These are phyloP conservation scores for Leptatherina wallacei DNA, from an alignment of 2,797 vertebrate species.

Conservation along the genomic window DNA sequence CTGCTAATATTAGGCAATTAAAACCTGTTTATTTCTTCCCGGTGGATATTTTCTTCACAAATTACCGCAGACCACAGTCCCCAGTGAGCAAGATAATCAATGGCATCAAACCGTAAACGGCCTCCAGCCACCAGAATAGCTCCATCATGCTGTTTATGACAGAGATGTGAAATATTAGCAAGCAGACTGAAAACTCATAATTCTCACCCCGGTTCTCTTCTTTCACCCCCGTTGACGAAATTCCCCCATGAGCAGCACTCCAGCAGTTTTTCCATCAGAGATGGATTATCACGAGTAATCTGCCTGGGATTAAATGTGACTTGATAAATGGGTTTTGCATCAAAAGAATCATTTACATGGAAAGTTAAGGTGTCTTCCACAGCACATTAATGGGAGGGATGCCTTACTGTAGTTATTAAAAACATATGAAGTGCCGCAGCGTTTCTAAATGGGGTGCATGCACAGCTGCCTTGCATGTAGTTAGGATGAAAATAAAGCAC, in stretches of 20 bases:
- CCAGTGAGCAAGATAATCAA: constrained; percentile 64
- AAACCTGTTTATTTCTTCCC: constrained; percentile 58
- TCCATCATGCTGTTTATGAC: constrained; percentile 58
- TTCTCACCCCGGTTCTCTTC: constrained; percentile 29
- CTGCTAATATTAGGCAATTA: constrained; percentile 68
- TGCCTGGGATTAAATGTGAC: constrained; percentile 35
- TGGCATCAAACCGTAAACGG: constrained; percentile 67
- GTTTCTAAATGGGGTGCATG: background rate
- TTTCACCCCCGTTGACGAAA: constrained; percentile 28
- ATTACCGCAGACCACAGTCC: constrained; percentile 50
- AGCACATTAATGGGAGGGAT: constrained; percentile 20
- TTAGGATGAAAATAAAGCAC: background rate
- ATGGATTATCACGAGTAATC: constrained; percentile 40
- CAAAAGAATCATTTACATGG: constrained; percentile 23
- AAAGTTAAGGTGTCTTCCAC: constrained; percentile 14
- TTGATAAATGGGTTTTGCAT: constrained; percentile 31
- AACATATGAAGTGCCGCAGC: constrained; percentile 3
- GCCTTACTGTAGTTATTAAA: constrained; percentile 6
- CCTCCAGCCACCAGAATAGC: constrained; percentile 61
- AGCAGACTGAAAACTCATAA: constrained; percentile 43
- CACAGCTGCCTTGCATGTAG: background rate
- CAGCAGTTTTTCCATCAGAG: constrained; percentile 42
- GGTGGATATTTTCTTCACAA: constrained; percentile 36
- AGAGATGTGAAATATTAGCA: constrained; percentile 59
- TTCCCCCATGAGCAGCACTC: constrained; percentile 26